A percentile compares a stretch with the other conserved stretches of the same genome.
phyloP scores from a whole-genome alignment of 2,113 vertebrate species.

The Hemibagrus wyckioides region DNA sequence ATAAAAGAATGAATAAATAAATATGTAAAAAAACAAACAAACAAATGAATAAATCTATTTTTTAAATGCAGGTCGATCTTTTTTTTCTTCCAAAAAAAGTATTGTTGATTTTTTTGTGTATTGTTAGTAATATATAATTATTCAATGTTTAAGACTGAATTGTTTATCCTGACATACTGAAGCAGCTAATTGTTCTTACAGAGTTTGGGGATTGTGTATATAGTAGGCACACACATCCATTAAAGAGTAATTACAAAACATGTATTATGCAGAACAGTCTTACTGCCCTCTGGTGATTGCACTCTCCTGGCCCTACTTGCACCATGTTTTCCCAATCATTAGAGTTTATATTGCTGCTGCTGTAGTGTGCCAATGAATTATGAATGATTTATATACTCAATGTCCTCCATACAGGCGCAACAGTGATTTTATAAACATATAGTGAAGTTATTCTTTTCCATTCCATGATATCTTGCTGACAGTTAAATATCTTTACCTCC shows the following conservation, averaged over 20 bases:
- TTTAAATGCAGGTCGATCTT: neutral
- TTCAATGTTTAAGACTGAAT: neutral
- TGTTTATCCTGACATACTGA: neutral
- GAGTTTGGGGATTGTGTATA: neutral
- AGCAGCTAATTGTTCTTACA: neutral
- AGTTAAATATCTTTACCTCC: neutral
- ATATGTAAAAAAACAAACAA: too few relatives aligned
- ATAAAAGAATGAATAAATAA: too few relatives aligned
- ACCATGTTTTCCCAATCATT: neutral
- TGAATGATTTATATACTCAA: neutral
- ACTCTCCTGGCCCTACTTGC: neutral
- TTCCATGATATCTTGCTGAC: neutral
- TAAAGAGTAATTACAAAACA: neutral
- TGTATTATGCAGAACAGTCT: neutral
- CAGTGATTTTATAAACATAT: neutral
- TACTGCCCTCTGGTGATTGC: neutral
- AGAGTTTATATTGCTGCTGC: neutral
- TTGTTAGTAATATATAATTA: neutral
- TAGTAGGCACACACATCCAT: neutral
- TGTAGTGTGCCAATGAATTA: neutral
- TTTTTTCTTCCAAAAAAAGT: neutral
- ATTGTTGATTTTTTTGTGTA: too few relatives aligned
- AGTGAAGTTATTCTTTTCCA: neutral
- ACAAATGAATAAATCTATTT: neutral
- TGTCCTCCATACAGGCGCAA: neutral